These are phyloP conservation scores for Mallotus villosus DNA, from an alignment of 2,797 vertebrate genomes.

Conservation along the genomic window DNA sequence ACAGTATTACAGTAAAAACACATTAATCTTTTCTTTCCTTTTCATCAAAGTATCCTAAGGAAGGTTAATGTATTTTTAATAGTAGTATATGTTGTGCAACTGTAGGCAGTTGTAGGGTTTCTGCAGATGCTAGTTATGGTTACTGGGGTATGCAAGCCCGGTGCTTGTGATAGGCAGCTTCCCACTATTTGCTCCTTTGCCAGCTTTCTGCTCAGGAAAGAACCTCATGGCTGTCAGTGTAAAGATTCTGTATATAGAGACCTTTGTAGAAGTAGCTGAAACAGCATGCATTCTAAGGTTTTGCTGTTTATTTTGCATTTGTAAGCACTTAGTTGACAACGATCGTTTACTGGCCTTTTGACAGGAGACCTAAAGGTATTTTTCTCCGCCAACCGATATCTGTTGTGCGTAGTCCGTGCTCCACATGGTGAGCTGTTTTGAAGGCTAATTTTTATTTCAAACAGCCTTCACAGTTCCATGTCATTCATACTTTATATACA, in stretches of 20 bases:
- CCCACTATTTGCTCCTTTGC: constrained; percentile 48
- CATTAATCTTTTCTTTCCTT: not conserved
- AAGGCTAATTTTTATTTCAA: constrained; percentile 17
- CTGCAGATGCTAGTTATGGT: constrained; percentile 31
- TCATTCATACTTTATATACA: constrained; percentile 21
- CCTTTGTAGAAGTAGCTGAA: constrained; percentile 76
- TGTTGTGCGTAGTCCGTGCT: constrained; percentile 37
- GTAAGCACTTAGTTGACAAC: constrained; percentile 54
- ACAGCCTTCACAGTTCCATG: constrained; percentile 26
- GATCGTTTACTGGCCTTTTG: constrained; percentile 42
- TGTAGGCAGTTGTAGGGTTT: not conserved
- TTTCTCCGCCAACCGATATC: constrained; percentile 29
- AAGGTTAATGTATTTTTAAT: constrained; percentile 14
- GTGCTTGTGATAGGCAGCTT: constrained; percentile 59
- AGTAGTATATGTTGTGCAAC: constrained; percentile 1
- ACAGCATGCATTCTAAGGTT: constrained; percentile 73
- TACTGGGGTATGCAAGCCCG: constrained; percentile 33
- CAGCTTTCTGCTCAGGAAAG: constrained; percentile 67
- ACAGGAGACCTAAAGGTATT: constrained; percentile 3
- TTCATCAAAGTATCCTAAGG: not conserved
- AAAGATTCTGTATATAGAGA: constrained; percentile 75
- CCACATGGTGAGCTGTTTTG: constrained; percentile 23
- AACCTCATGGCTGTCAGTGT: constrained; percentile 67
- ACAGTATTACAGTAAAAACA: constrained; percentile 23
- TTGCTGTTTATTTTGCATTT: constrained; percentile 57